These are phyloP conservation scores for Psophia crepitans DNA, from an alignment of 2,113 vertebrate genomes.

Conservation along the genomic window DNA sequence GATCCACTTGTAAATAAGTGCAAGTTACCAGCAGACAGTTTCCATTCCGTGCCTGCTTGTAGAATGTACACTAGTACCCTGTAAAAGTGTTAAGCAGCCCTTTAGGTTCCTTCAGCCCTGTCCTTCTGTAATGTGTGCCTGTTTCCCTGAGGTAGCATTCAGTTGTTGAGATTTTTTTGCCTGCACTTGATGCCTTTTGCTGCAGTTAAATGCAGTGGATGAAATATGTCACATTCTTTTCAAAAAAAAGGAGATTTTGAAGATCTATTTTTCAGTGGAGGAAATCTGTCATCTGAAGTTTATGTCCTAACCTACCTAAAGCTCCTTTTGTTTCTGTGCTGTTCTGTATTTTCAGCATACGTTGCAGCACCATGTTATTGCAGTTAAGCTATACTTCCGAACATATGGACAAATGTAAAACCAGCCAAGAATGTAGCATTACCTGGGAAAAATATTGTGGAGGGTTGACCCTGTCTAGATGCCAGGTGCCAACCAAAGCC, in stretches of 20 bases:
- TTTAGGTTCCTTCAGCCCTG: background rate
- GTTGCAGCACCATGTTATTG: background rate
- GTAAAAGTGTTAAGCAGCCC: background rate
- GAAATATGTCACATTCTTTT: background rate
- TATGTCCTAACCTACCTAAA: background rate
- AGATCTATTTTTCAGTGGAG: background rate
- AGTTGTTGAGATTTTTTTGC: background rate
- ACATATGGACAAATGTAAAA: background rate
- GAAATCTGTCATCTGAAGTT: background rate
- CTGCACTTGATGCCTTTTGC: background rate
- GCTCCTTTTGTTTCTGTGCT: background rate
- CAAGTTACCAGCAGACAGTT: background rate
- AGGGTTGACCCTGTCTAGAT: too few species aligned
- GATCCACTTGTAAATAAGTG: background rate
- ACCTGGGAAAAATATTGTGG: background rate
- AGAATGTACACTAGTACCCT: background rate
- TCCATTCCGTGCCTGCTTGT: background rate
- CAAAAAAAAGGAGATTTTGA: background rate
- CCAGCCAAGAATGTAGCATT: background rate
- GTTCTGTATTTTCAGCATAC: background rate
- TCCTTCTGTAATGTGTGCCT: background rate
- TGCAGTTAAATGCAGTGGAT: background rate
- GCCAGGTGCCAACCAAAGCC: too few species aligned
- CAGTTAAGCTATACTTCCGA: background rate
- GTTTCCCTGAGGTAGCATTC: background rate